phyloP scores from a whole-genome alignment of 2,888 invertebrate species.

The Xestia c-nigrum region DNA sequence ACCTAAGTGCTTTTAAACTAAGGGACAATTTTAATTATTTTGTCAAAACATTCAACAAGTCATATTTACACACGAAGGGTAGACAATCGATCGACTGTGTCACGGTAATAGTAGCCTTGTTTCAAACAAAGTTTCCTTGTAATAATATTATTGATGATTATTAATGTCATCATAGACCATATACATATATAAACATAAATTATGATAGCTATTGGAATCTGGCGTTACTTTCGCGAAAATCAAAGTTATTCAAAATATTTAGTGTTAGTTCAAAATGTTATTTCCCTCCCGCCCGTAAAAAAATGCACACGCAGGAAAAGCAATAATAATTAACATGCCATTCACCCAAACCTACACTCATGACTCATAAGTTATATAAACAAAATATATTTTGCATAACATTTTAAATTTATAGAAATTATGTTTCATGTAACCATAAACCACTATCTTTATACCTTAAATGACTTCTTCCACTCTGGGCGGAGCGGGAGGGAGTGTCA shows the following conservation, averaged over 20 bases:
- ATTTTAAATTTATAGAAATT: conserved; percentile 22
- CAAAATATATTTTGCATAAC: neutral
- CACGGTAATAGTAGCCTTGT: conserved; percentile 45
- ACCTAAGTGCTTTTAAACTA: conserved; percentile 65
- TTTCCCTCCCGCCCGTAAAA: neutral
- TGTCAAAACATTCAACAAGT: conserved; percentile 65
- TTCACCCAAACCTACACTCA: neutral
- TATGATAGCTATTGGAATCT: neutral
- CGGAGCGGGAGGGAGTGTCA: too few relatives aligned
- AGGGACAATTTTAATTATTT: conserved; percentile 59
- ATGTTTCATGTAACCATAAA: neutral
- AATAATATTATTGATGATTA: conserved; percentile 19
- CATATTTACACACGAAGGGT: conserved; percentile 49
- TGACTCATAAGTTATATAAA: neutral
- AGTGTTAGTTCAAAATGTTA: neutral
- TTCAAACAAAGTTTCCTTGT: conserved; percentile 41
- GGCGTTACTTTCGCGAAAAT: neutral
- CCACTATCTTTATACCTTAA: too few relatives aligned
- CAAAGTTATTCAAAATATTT: neutral
- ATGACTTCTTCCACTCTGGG: too few relatives aligned
- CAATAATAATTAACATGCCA: neutral
- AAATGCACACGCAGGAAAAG: neutral
- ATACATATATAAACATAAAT: neutral
- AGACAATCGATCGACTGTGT: conserved; percentile 50
- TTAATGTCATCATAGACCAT: conserved; percentile 19